A percentile compares a stretch with the other conserved stretches of the same genome.
Evolutionary conservation across 2,888 invertebrate genomes (phyloP).

Genomic region (Melieria omissa): DNA sequence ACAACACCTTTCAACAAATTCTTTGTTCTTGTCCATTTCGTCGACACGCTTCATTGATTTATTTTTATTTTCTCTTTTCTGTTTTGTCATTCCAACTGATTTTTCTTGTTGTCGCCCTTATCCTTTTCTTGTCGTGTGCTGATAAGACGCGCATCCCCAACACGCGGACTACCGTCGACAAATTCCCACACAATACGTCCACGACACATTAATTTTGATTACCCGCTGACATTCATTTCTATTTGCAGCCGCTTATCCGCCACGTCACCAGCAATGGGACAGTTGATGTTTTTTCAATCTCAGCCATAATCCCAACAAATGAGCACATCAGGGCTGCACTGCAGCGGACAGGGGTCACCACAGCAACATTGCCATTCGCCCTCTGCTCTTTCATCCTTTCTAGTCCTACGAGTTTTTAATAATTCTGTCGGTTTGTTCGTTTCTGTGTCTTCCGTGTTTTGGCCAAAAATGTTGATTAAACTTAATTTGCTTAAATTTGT

Average conservation of each 20-base stretch:
- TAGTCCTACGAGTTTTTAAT: constrained; percentile 17
- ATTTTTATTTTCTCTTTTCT: constrained; percentile 16
- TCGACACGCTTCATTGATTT: constrained; percentile 27
- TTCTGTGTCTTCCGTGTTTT: not conserved
- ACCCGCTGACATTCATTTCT: constrained; percentile 65
- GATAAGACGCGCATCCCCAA: too few species aligned
- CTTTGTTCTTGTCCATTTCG: not conserved
- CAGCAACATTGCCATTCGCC: too few species aligned
- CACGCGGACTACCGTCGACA: too few species aligned
- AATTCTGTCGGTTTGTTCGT: constrained; percentile 28
- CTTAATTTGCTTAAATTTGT: constrained; percentile 24
- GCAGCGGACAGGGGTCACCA: too few species aligned
- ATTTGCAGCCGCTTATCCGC: constrained; percentile 57
- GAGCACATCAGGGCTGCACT: not conserved
- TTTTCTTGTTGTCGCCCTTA: not conserved
- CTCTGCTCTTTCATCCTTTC: not conserved
- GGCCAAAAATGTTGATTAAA: constrained; percentile 28
- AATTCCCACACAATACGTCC: constrained; percentile 37
- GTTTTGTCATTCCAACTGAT: not conserved
- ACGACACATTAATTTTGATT: constrained; percentile 65
- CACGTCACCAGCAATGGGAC: constrained; percentile 23
- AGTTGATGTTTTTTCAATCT: constrained; percentile 23
- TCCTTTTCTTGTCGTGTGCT: not conserved
- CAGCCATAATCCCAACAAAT: constrained; percentile 30
- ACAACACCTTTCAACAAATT: too few species aligned